These are phyloP conservation scores for Sebastes schlegelii DNA, from an alignment of 2,113 vertebrate genomes.

Conservation along the genomic window DNA sequence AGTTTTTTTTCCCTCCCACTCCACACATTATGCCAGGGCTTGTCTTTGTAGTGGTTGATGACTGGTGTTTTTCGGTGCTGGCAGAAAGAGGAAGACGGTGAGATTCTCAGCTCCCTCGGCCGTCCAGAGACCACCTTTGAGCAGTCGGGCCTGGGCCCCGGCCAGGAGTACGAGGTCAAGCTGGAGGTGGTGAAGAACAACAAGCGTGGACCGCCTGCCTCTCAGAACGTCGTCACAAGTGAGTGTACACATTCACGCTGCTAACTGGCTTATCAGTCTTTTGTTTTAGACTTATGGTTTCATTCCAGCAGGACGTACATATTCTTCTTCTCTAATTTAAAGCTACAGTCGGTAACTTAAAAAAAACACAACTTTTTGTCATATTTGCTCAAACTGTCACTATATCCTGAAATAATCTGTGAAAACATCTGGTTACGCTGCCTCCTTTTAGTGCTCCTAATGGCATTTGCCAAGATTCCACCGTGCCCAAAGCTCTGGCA, in stretches of 20 bases:
- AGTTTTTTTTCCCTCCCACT: background rate
- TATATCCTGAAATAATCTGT: no score
- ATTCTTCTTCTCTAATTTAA: background rate
- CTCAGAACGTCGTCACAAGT: conserved; percentile 92
- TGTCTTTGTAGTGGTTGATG: conserved; percentile 51
- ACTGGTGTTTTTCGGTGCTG: conserved; percentile 67
- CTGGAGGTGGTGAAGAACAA: conserved; percentile 96
- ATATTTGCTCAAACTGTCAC: no score
- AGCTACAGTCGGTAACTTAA: no score
- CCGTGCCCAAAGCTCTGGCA: no score
- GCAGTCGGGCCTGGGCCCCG: conserved; percentile 94
- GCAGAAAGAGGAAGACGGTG: conserved; percentile 96
- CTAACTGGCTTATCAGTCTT: conserved; percentile 15
- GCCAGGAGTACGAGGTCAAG: conserved; percentile 96
- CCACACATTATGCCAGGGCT: conserved; percentile 34
- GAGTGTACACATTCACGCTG: conserved; percentile 71
- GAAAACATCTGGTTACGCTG: no score
- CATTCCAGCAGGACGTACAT: background rate
- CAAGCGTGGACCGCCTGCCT: conserved; percentile 90
- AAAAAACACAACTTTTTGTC: no score
- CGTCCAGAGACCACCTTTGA: conserved; percentile 91
- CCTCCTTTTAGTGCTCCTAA: no score
- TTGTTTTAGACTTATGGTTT: conserved; percentile 10
- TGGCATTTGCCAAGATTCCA: no score
- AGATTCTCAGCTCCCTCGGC: conserved; percentile 90